phyloP scores from a whole-genome alignment of 1,140 invertebrate genomes.

The Rhopalosiphum padi region DNA sequence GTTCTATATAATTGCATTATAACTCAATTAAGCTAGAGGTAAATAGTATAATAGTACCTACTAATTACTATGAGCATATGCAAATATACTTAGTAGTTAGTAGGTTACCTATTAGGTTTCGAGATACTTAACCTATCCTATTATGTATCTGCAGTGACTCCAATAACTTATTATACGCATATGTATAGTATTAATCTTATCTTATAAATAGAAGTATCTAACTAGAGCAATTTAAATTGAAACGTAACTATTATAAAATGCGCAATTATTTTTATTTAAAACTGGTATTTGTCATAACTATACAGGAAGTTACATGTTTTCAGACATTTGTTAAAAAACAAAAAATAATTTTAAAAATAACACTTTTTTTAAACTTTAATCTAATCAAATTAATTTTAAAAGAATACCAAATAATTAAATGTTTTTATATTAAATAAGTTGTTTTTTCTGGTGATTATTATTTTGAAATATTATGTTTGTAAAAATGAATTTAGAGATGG shows the following conservation, averaged over 20 bases:
- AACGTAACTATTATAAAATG: neutral
- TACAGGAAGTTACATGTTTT: neutral
- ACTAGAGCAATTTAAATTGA: neutral
- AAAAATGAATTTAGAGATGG: neutral
- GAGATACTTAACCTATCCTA: neutral
- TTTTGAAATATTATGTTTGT: neutral
- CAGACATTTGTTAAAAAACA: neutral
- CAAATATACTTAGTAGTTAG: neutral
- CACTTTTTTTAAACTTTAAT: neutral
- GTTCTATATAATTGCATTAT: neutral
- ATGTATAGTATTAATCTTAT: neutral
- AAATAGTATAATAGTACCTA: neutral
- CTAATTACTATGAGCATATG: too few species aligned
- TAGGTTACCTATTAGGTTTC: neutral
- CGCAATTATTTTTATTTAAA: neutral
- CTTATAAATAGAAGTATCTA: neutral
- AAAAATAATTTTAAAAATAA: neutral
- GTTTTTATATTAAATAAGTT: neutral
- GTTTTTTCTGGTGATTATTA: neutral
- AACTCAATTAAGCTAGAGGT: neutral
- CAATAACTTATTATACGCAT: neutral
- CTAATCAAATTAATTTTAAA: neutral
- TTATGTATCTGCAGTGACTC: neutral
- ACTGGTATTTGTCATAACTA: neutral
- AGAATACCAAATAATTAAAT: neutral